Percentiles rank a stretch among this genome's conserved stretches.
Conservation (phyloP, 1,140 invertebrate genomes). For the Anoplolepis gracilipes region DNA sequence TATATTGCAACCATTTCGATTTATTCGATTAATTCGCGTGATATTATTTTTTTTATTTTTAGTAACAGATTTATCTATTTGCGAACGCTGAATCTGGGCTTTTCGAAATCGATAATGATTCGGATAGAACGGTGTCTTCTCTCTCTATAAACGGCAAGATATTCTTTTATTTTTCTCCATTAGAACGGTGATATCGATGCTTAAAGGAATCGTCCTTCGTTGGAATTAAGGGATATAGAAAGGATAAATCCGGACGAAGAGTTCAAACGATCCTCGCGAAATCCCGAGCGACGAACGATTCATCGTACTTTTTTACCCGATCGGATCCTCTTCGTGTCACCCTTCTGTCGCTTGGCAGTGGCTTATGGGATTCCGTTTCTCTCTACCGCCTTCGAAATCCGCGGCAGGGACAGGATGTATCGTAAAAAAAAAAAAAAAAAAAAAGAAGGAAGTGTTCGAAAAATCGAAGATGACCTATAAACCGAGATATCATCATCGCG, state of each 20-base stretch:
- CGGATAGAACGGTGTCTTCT: not conserved
- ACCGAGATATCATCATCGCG: constrained; percentile 47
- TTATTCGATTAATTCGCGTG: not conserved
- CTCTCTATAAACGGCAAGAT: not conserved
- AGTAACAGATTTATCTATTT: not conserved
- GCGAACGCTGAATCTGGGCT: not conserved
- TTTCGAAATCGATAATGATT: constrained; percentile 7
- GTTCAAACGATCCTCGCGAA: constrained; percentile 21
- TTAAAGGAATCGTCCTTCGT: constrained; percentile 6
- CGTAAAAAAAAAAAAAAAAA: constrained; percentile 32
- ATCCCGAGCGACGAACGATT: constrained; percentile 49
- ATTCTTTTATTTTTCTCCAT: constrained; percentile 25
- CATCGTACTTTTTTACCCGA: constrained; percentile 37
- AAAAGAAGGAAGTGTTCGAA: not conserved
- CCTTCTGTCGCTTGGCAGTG: not conserved
- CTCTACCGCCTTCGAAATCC: not conserved
- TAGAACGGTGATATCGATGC: constrained; percentile 19
- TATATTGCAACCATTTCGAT: not conserved
- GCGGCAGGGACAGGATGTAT: not conserved
- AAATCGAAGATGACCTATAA: constrained; percentile 69
- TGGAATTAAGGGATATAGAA: constrained; percentile 42
- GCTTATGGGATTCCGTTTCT: constrained; percentile 47
- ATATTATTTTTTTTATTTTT: not conserved
- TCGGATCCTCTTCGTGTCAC: constrained; percentile 11
- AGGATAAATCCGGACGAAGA: constrained; percentile 22